Percentiles rank a stretch among this genome's conserved stretches.
phyloP scores from a whole-genome alignment of 2,888 invertebrate genomes.

The Norana najaformis region DNA sequence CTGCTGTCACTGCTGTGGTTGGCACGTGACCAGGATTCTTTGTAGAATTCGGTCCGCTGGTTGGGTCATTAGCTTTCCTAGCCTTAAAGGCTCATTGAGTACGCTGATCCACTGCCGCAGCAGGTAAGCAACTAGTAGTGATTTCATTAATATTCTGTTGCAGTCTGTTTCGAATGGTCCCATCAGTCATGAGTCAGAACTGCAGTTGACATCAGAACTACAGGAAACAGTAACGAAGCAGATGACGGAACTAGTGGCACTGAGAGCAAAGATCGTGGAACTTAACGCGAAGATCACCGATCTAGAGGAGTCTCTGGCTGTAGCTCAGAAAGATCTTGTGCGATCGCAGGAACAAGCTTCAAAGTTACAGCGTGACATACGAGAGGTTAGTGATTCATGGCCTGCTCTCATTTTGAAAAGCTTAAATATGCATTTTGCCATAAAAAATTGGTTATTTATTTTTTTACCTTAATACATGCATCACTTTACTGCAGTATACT shows the following conservation, averaged over 20 bases:
- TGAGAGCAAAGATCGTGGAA: conserved; percentile 88
- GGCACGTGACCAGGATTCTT: no score
- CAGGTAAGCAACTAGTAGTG: no score
- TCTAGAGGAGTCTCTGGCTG: conserved; percentile 82
- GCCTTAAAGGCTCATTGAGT: no score
- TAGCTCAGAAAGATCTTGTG: conserved; percentile 85
- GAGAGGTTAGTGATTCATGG: conserved; percentile 62
- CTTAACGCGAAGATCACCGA: conserved; percentile 79
- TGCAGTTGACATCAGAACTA: conserved; percentile 65
- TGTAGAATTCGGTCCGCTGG: no score
- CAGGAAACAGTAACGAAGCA: conserved; percentile 68
- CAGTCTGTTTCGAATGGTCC: conserved; percentile 68
- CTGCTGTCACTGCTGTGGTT: no score
- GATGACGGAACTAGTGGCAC: conserved; percentile 85
- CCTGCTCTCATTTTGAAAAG: background rate
- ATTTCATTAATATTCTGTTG: background rate
- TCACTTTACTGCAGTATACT: background rate
- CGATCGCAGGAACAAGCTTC: conserved; percentile 80
- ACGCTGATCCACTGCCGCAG: no score
- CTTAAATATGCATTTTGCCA: background rate
- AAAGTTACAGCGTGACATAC: conserved; percentile 83
- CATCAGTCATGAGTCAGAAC: conserved; percentile 68
- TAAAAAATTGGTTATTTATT: background rate
- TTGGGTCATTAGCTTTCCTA: no score
- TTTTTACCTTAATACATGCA: background rate